Conservation (phyloP, 2,797 vertebrate species). For the Ambastaia sidthimunki region DNA sequence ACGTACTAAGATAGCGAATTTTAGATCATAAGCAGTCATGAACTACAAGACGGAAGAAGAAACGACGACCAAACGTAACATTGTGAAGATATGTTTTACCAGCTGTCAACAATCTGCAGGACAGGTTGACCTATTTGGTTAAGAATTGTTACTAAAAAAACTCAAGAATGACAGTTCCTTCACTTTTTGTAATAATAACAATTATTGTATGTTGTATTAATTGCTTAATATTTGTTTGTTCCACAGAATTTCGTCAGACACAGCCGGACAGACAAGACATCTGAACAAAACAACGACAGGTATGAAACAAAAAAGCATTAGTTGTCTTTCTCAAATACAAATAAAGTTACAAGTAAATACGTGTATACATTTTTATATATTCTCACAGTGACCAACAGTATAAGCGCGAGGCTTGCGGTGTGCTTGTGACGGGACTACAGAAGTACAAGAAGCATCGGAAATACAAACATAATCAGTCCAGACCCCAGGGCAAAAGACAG, state of each 20-base stretch:
- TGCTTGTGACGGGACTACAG: background rate
- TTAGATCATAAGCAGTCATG: background rate
- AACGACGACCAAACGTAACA: background rate
- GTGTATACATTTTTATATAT: background rate
- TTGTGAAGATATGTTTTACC: conserved; percentile 34
- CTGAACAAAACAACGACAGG: conserved; percentile 38
- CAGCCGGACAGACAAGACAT: conserved; percentile 43
- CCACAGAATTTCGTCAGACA: conserved; percentile 42
- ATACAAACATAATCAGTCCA: background rate
- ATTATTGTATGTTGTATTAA: too few relatives aligned
- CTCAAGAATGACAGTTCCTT: background rate
- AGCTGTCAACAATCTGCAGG: conserved; percentile 7
- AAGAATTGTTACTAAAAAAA: background rate
- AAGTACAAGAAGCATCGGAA: background rate
- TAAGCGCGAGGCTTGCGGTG: conserved; percentile 11
- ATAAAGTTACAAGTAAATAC: background rate
- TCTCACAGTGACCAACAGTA: conserved; percentile 7
- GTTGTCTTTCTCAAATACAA: background rate
- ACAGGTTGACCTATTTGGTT: conserved; percentile 28
- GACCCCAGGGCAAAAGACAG: background rate
- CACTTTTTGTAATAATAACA: too few relatives aligned
- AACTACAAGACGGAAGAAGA: background rate
- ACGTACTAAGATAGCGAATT: background rate
- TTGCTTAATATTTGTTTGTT: background rate
- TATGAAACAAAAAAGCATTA: background rate